phyloP scores from a whole-genome alignment of 2,888 invertebrate genomes.

The Drosophila anomalipes region DNA sequence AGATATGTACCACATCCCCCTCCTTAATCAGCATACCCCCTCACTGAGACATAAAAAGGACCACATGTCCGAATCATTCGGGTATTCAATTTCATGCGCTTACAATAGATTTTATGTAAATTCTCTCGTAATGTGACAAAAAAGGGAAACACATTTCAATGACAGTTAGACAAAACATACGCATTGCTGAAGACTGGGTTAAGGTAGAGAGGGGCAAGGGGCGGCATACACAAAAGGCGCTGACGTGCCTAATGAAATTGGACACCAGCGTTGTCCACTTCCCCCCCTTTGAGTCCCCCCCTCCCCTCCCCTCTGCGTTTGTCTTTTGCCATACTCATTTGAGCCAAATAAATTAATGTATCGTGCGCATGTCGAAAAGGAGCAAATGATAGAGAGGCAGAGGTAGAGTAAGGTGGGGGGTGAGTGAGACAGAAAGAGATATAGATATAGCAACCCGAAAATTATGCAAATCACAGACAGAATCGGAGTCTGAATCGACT shows the following conservation, averaged over 20 bases:
- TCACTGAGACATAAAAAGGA: slow-evolving; percentile 30
- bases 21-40: slow-evolving; percentile 6
- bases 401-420: neutral
- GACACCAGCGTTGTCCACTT: slow-evolving; percentile 72
- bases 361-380: slow-evolving; percentile 52
- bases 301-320: neutral
- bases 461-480: slow-evolving; percentile 77
- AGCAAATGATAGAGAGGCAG: slow-evolving; percentile 9
- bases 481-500: slow-evolving; percentile 42
- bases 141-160: slow-evolving; percentile 81
- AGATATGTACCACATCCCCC: slow-evolving; percentile 5
- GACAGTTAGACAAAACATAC: slow-evolving; percentile 83
- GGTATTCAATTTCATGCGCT: slow-evolving; percentile 74
- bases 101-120: slow-evolving; percentile 79
- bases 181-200: slow-evolving; percentile 25
- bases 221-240: slow-evolving; percentile 38
- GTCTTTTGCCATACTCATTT: slow-evolving; percentile 22
- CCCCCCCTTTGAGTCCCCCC: neutral
- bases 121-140: slow-evolving; percentile 79
- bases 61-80: slow-evolving; percentile 71
- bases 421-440: slow-evolving; percentile 14
- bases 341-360: slow-evolving; percentile 78
- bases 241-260: slow-evolving; percentile 77
- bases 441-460: slow-evolving; percentile 56
- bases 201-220: neutral